Evolutionary conservation across 2,797 vertebrate species (phyloP), one percentile per base, ranked within the genome.

Genomic region (Clarias platycephalus): DNA sequence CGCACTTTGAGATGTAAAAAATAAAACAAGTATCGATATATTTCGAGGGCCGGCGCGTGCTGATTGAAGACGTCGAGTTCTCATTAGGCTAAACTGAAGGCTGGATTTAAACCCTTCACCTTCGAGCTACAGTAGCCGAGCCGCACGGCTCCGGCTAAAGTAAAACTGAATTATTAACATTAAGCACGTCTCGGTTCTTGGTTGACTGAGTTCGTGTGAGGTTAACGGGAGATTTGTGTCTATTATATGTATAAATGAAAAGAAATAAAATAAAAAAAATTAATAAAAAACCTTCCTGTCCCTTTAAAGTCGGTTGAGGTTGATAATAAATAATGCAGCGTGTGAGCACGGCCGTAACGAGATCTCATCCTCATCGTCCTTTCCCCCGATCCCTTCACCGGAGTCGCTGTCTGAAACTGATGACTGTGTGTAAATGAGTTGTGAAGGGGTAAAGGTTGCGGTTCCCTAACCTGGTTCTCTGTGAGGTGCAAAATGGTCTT

Each of bases 401-500:
- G 74, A 40, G 53, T 40, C 57, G 15, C 2, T 3, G 66, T 24
- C 34, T 68, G 57, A 62, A 67, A 34, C 10, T 34, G 34, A 34
- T 34, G n/a, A 22, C 82, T 24, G 55, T 22, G 1, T 44, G 34
- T 79, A 18, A 44, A 79, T 79, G 5, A 79, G 49, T 79, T 34
- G 37, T 37, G 37, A 37, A 64, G 77, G 44, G 26, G 58, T n/a
- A 44, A 79, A 26, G 37, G 13, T 13, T 37, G 75, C 24, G 57
- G 15, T 58, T 60, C 34, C 10, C 2, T 90, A 26, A 95, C 98
- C 98, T 99, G 98, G 90, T 94, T 95, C 94, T 99, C 98, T 87
- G 97, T 98, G 88, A 99, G 96, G 91, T 99, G 98, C 83, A 99
- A 92, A 91, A 98, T 94, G 0, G 97, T 99, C 94, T 97, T 99